Conservation (phyloP, 2,888 invertebrate genomes). For the Encarsia formosa region DNA sequence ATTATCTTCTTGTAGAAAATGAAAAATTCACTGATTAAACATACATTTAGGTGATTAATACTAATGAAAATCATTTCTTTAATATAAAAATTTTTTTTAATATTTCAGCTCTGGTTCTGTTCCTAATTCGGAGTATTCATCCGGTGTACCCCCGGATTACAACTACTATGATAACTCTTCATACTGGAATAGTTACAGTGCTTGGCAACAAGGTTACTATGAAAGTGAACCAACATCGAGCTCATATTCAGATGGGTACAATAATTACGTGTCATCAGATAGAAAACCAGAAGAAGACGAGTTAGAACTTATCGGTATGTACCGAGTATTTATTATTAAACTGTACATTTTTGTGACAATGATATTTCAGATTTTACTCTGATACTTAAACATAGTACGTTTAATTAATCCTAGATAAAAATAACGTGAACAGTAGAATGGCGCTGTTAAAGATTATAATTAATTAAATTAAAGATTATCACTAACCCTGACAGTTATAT, state of each 20-base stretch:
- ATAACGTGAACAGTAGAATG: slow-evolving; percentile 20
- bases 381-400: slow-evolving; percentile 19
- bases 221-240: slow-evolving; percentile 55
- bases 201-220: slow-evolving; percentile 74
- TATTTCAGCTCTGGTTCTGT: slow-evolving; percentile 51
- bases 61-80: too few species aligned
- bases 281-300: slow-evolving; percentile 59
- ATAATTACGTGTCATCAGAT: slow-evolving; percentile 50
- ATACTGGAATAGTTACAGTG: slow-evolving; percentile 83
- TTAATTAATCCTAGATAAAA: slow-evolving; percentile 20
- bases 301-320: slow-evolving; percentile 68
- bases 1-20: background rate
- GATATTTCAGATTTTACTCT: slow-evolving; percentile 20
- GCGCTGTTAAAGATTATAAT: slow-evolving; percentile 15
- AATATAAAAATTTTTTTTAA: too few species aligned
- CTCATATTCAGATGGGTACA: slow-evolving; percentile 56
- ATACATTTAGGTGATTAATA: slow-evolving; percentile 1
- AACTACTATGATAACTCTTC: slow-evolving; percentile 78
- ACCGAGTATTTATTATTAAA: slow-evolving; percentile 25
- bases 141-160: slow-evolving; percentile 45
- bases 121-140: slow-evolving; percentile 53
- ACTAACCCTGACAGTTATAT: slow-evolving; percentile 9
- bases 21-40: background rate
- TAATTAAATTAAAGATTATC: slow-evolving; percentile 4
- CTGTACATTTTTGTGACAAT: slow-evolving; percentile 27